Evolutionary conservation across 2,797 vertebrate genomes (phyloP), one percentile per base, ranked within the genome.

Genomic region (Gymnoscopelus braueri): DNA sequence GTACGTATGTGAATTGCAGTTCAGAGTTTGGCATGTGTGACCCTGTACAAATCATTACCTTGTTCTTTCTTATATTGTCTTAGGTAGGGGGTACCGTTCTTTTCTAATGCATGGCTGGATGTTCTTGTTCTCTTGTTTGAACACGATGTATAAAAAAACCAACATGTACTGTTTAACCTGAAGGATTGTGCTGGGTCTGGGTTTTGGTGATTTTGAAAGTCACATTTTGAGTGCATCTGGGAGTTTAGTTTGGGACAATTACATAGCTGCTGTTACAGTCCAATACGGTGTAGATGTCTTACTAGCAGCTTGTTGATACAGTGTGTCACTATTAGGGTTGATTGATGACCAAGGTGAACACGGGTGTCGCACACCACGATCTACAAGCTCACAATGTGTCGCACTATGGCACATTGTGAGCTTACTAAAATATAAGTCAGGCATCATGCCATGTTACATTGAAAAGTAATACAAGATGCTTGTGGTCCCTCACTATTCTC

Each of bases 21-120:
- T 51, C 47, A 79, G 60, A 76, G 77, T 29, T 82, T 77, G 90
- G 90, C 90, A 90, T 90, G 87, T 90, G 70, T 71, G 74, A 85
- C 79, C 82, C 66, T 80, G 82, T 84, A 86, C 57, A 81, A 84
- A 77, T 74, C 73, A 74, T n/a, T 44, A n/a, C 44, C 79, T 80
- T 75, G 52, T 23, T 85, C 67, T 70, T 75, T 78, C 66, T 72
- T 77, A 62, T 82, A 78, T 74, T 50, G 68, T 83, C 75, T 65
- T 61, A 77, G 79, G 74, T 86, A 85, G 23, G 82, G 82, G 81
- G 77, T 81, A 56, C 83, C 29, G 78, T 89, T 19, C 58, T 62
- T 78, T 87, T 84, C 59, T 82, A 84, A 87, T 87, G 90, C 89
- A 93, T 91, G 90, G 72, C 73, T 88, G 87, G 84, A 81, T 81